A percentile compares a stretch with the other conserved stretches of the same genome.
These are phyloP conservation scores for Anguilla japonica DNA, from an alignment of 2,113 vertebrate species.

Conservation along the genomic window DNA sequence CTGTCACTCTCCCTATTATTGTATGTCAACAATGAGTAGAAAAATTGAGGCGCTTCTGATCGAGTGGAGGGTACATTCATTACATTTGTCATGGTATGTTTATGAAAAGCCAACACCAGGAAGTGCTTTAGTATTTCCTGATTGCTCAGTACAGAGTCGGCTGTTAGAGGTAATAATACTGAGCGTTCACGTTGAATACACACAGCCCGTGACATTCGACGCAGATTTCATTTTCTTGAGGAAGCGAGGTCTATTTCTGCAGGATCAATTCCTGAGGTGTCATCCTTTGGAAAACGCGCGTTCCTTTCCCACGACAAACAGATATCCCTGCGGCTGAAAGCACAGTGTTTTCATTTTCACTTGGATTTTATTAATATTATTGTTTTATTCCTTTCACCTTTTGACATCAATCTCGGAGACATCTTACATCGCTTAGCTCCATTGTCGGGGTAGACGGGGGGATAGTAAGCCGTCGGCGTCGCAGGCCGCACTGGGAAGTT, in stretches of 20 bases:
- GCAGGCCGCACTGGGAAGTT: conserved; percentile 60
- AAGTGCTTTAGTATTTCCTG: conserved; percentile 45
- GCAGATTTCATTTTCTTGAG: conserved; percentile 59
- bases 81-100: conserved; percentile 43
- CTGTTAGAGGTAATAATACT: conserved; percentile 55
- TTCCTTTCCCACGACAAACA: not conserved
- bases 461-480: conserved; percentile 63
- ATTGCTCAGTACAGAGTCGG: conserved; percentile 61
- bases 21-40: not conserved
- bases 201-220: conserved; percentile 52
- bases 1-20: not conserved
- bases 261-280: conserved; percentile 36
- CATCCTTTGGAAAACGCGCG: not conserved
- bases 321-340: not conserved
- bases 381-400: conserved; percentile 41
- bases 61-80: conserved; percentile 28
- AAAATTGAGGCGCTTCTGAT: conserved; percentile 44
- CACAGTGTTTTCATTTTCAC: conserved; percentile 27
- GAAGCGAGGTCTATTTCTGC: conserved; percentile 22
- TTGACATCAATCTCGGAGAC: conserved; percentile 38
- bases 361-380: conserved; percentile 31
- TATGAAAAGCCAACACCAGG: conserved; percentile 13
- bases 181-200: conserved; percentile 1
- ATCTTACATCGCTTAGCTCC: conserved; percentile 59
- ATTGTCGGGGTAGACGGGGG: conserved; percentile 55